These are phyloP conservation scores for Cephonodes hylas DNA, from an alignment of 2,888 invertebrate species.

Conservation along the genomic window DNA sequence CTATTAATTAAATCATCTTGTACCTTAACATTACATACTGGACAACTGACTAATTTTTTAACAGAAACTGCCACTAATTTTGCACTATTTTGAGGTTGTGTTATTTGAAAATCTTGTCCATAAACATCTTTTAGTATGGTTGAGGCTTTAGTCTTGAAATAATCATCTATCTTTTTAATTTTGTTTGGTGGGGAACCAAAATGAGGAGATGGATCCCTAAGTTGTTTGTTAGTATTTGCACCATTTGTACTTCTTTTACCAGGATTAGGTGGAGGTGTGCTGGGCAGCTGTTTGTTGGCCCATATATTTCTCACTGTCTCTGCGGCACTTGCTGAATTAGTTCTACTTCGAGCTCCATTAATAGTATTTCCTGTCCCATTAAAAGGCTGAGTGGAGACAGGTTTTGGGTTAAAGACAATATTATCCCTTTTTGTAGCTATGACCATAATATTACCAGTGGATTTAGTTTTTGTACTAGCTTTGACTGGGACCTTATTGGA, in stretches of 20 bases:
- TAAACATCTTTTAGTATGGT: constrained; percentile 66
- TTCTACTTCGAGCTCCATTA: constrained; percentile 26
- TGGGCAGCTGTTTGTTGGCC: constrained; percentile 41
- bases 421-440: constrained; percentile 38
- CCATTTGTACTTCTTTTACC: constrained; percentile 4
- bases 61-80: constrained; percentile 45
- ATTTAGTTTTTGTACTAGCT: constrained; percentile 28
- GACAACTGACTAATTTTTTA: constrained; percentile 63
- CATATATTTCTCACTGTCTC: constrained; percentile 48
- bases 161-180: constrained; percentile 67
- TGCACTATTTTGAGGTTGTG: constrained; percentile 35
- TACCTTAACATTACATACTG: constrained; percentile 67
- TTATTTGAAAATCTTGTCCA: constrained; percentile 58
- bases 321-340: constrained; percentile 27
- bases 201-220: constrained; percentile 29
- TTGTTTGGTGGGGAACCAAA: constrained; percentile 51
- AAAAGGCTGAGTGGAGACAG: constrained; percentile 26
- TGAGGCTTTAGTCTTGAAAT: constrained; percentile 53
- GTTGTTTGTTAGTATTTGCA: constrained; percentile 41
- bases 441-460: constrained; percentile 37
- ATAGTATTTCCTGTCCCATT: constrained; percentile 40
- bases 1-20: constrained; percentile 55
- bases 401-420: constrained; percentile 31
- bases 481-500: constrained; percentile 21
- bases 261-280: constrained; percentile 7